Evolutionary conservation across 1,140 invertebrate species (phyloP), one percentile per base, ranked within the genome.

Genomic region (Euwallacea similis): DNA sequence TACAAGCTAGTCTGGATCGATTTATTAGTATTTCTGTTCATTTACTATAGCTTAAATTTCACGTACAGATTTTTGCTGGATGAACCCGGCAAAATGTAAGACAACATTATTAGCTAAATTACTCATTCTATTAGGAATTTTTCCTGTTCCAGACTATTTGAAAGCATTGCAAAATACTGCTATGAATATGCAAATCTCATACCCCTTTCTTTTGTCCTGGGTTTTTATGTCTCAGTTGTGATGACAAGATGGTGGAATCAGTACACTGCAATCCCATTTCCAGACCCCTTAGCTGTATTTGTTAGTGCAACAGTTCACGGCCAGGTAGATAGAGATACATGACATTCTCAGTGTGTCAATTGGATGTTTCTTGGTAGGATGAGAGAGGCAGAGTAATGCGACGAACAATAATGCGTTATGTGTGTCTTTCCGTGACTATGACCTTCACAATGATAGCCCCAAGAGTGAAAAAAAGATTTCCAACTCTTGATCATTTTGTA

Each of bases 191-290:
- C 86, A 65, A 86, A 87, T 73, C 83, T 90, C 42, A 92, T 92
- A 75, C 91, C 91, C 8, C 78, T 93, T 56, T 88, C 88, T 2
- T 90, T 90, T 79, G 88, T 91, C 16, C 83, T 91, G 61, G 83
- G 83, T 58, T 84, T 84, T 82, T 98, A 97, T 83, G 95, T 98
- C 16, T 90, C 91, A 7, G 90, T 97, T 64, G 94, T 98, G 15
- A 95, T 97, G 85, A 91, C 90, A 7, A 87, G 96, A 79, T 98
- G 95, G 95, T 97, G 95, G 95, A 90, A 88, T 82, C 95, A 97
- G 81, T 97, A 95, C 76, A 89, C 87, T 73, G 78, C 88, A 81
- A 75, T 98, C 95, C 91, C 91, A 15, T 93, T 91, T 89, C 92
- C 91, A 0, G 91, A 93, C 82, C 88, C 91, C 6, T 87, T 93